These are phyloP conservation scores for Caradrina clavipalpis DNA, from an alignment of 2,888 invertebrate genomes.

Conservation along the genomic window DNA sequence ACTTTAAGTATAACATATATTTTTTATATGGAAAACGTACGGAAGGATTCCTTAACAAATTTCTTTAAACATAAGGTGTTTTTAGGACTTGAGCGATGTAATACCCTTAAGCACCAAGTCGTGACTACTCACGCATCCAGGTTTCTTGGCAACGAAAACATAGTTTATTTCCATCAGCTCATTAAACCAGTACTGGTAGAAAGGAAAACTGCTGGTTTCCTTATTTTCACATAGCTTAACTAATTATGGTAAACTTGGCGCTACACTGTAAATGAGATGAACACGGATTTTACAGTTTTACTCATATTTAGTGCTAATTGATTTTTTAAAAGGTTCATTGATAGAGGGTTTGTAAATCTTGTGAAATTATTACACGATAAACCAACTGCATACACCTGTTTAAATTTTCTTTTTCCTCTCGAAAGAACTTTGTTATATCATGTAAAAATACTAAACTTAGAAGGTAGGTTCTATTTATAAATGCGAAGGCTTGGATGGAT, in stretches of 20 bases:
- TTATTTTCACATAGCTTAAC: conserved; percentile 9
- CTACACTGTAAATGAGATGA: neutral
- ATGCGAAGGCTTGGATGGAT: no score
- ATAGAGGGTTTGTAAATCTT: neutral
- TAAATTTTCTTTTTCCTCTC: neutral
- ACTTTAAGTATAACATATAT: no score
- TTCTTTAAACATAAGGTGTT: no score
- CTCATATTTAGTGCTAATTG: neutral
- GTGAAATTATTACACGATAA: neutral
- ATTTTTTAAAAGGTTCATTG: neutral
- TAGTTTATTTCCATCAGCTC: neutral
- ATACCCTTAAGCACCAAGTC: no score
- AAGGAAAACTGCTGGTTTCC: neutral
- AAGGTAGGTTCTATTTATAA: no score
- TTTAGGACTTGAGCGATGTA: no score
- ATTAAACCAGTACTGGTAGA: neutral
- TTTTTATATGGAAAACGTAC: no score
- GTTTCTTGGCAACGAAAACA: neutral
- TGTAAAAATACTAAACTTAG: no score
- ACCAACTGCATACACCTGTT: neutral
- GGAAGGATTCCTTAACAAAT: no score
- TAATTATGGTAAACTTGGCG: conserved; percentile 7
- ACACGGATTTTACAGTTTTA: neutral
- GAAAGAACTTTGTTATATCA: neutral
- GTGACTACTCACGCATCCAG: neutral